Conservation (phyloP, 2,113 vertebrate species). For the Morone saxatilis region DNA sequence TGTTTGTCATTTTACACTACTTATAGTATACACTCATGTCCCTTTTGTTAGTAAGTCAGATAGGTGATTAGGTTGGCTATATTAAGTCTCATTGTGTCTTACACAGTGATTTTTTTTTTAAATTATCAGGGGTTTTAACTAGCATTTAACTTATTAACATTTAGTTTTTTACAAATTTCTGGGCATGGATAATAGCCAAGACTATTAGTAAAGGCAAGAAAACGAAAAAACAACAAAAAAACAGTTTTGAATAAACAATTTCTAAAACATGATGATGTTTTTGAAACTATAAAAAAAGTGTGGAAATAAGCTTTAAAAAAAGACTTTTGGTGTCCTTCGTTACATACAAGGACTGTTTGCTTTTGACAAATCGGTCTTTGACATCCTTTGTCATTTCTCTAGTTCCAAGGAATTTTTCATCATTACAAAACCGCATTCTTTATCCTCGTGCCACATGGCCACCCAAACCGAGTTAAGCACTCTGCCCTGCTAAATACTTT, state of each 20-base stretch:
- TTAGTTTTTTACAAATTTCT: slow-evolving; percentile 36
- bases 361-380: slow-evolving; percentile 61
- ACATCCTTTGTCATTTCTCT: slow-evolving; percentile 65
- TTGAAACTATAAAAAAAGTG: slow-evolving; percentile 27
- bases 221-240: slow-evolving; percentile 19
- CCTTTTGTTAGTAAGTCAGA: slow-evolving; percentile 53
- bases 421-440: slow-evolving; percentile 52
- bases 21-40: slow-evolving; percentile 69
- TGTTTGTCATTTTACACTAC: slow-evolving; percentile 78
- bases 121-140: slow-evolving; percentile 23
- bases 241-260: not conserved
- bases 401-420: slow-evolving; percentile 67
- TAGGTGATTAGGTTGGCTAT: slow-evolving; percentile 20
- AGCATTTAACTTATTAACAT: slow-evolving; percentile 10
- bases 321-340: slow-evolving; percentile 31
- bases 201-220: slow-evolving; percentile 11
- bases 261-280: slow-evolving; percentile 1
- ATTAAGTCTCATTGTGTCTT: slow-evolving; percentile 23
- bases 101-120: not conserved
- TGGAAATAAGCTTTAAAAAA: slow-evolving; percentile 39
- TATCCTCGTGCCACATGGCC: slow-evolving; percentile 39
- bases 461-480: slow-evolving; percentile 79
- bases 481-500: slow-evolving; percentile 75
- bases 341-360: slow-evolving; percentile 53
- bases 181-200: slow-evolving; percentile 3